phyloP scores from a whole-genome alignment of 2,888 invertebrate species.

The Aspidiotus rigidus region DNA sequence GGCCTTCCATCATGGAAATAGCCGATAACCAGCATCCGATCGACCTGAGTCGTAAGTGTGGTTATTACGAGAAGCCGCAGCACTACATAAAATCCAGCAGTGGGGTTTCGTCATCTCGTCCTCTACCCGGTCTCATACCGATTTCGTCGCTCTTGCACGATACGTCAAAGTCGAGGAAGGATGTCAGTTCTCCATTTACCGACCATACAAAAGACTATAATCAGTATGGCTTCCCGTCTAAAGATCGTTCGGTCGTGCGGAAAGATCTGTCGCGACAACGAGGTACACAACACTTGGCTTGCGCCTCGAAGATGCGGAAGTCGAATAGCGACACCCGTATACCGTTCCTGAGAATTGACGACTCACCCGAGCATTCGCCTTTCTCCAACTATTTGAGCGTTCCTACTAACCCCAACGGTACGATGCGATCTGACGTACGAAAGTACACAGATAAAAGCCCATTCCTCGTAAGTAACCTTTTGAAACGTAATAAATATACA shows the following conservation, averaged over 20 bases:
- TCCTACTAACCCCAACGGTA: not conserved
- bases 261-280: conserved; percentile 13
- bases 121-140: conserved; percentile 24
- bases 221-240: conserved; percentile 17
- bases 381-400: conserved; percentile 5
- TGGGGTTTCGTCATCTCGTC: conserved; percentile 19
- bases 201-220: not conserved
- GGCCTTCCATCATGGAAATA: conserved; percentile 20
- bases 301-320: conserved; percentile 17
- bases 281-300: conserved; percentile 1
- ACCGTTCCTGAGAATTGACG: not conserved
- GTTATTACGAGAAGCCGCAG: conserved; percentile 19
- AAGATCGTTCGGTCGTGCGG: conserved; percentile 16
- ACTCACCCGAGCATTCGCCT: not conserved
- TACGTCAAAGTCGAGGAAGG: conserved; percentile 4
- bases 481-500: not conserved
- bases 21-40: conserved; percentile 30
- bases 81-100: conserved; percentile 6
- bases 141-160: conserved; percentile 8
- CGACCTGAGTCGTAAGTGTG: conserved; percentile 25
- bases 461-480: not conserved
- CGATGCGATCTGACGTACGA: not conserved
- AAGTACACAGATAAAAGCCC: not conserved
- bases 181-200: not conserved
- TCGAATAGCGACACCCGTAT: conserved; percentile 6